Evolutionary conservation across 1,140 invertebrate species (phyloP).

Genomic region (Drosophila ercepeae): DNA sequence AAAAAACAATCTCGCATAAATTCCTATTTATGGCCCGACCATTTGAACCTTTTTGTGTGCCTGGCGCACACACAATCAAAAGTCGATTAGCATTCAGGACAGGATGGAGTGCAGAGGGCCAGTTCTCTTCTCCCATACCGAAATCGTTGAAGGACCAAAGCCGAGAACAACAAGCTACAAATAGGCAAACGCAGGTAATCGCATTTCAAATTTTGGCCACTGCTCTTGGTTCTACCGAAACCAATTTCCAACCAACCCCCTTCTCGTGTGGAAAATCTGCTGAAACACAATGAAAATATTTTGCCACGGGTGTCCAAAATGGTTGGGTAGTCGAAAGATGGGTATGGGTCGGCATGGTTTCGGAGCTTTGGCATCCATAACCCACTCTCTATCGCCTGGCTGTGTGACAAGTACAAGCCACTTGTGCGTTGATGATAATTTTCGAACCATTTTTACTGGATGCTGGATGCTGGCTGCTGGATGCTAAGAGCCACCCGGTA

Average conservation of each 20-base stretch:
- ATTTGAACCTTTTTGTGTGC: slow-evolving; percentile 72
- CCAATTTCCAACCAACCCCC: slow-evolving; percentile 75
- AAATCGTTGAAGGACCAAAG: slow-evolving; percentile 13
- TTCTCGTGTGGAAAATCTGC: slow-evolving; percentile 72
- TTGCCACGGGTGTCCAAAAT: slow-evolving; percentile 46
- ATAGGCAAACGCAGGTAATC: slow-evolving; percentile 81
- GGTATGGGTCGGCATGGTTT: neutral
- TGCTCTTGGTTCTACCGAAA: slow-evolving; percentile 28
- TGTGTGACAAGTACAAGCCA: slow-evolving; percentile 78
- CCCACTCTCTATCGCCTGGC: slow-evolving; percentile 1
- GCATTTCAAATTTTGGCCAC: slow-evolving; percentile 59
- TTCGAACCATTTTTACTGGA: slow-evolving; percentile 61
- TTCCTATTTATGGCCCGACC: slow-evolving; percentile 69
- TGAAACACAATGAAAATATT: slow-evolving; percentile 83
- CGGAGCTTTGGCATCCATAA: neutral
- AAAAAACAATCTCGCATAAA: slow-evolving; percentile 58
- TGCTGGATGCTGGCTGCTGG: slow-evolving; percentile 1
- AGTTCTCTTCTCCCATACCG: slow-evolving; percentile 21
- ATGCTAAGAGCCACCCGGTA: slow-evolving; percentile 19
- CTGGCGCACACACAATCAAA: slow-evolving; percentile 65
- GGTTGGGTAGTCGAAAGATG: neutral
- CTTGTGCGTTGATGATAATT: slow-evolving; percentile 81
- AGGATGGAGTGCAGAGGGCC: slow-evolving; percentile 12
- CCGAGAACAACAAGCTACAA: slow-evolving; percentile 60
- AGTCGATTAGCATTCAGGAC: slow-evolving; percentile 76